Evolutionary conservation across 2,797 vertebrate genomes (phyloP).

Genomic region (Acridotheres tristis): DNA sequence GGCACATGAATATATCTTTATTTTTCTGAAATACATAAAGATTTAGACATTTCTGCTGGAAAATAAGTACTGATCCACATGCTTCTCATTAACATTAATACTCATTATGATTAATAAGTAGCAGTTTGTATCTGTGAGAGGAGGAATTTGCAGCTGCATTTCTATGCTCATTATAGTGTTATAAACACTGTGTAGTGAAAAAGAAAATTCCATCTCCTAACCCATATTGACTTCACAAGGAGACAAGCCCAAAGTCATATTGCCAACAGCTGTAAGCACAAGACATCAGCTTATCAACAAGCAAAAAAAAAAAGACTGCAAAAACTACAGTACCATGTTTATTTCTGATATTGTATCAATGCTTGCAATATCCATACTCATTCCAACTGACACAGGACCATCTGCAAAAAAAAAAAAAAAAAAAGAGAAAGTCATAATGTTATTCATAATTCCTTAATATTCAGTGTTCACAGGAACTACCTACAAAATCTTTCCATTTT

Average conservation of each 20-base stretch:
- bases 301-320: neutral
- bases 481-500: neutral
- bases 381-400: constrained; percentile 90
- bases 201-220: neutral
- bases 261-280: neutral
- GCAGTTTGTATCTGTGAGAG: neutral
- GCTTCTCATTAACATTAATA: neutral
- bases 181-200: neutral
- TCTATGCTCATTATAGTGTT: neutral
- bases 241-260: neutral
- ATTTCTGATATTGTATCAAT: constrained; percentile 96
- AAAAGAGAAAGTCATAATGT: neutral
- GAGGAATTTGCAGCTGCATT: neutral
- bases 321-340: constrained; percentile 85
- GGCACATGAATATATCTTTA: neutral
- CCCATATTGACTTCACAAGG: neutral
- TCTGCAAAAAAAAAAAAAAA: constrained; percentile 71
- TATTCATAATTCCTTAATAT: neutral
- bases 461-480: neutral
- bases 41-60: neutral
- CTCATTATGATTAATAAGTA: neutral
- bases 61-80: neutral
- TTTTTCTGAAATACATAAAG: neutral
- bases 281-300: neutral
- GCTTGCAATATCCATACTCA: constrained; percentile 94